Evolutionary conservation across 2,797 vertebrate genomes (phyloP).

Genomic region (Scolopax bukidnonensis): DNA sequence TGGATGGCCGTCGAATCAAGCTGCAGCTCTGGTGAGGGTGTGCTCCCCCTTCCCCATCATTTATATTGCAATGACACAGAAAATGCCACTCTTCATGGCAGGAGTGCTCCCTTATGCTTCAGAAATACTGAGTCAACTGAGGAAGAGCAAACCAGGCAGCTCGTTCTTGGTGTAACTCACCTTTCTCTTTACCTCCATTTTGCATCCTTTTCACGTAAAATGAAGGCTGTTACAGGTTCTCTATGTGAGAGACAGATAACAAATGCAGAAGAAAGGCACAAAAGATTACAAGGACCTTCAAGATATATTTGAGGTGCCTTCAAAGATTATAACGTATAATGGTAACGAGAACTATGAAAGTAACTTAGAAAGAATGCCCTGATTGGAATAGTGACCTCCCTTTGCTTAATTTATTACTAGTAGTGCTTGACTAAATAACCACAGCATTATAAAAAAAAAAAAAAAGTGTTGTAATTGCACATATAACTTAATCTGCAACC

Average conservation of each 20-base stretch:
- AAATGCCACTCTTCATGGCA: background rate
- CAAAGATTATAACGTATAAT: background rate
- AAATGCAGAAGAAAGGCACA: background rate
- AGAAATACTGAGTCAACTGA: background rate
- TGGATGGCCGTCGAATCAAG: slow-evolving; percentile 88
- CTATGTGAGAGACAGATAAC: background rate
- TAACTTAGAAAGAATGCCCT: background rate
- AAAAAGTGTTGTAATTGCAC: background rate
- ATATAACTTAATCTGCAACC: background rate
- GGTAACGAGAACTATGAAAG: background rate
- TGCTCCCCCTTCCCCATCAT: background rate
- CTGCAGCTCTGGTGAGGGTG: slow-evolving; percentile 87
- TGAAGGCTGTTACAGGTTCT: background rate
- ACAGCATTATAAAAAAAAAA: background rate
- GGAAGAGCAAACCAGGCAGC: background rate
- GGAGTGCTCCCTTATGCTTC: background rate
- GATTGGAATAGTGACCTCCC: background rate
- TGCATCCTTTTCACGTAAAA: background rate
- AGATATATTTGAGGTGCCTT: background rate
- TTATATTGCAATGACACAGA: background rate
- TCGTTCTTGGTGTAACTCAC: background rate
- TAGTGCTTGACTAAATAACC: background rate
- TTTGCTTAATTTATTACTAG: background rate
- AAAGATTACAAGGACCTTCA: background rate
- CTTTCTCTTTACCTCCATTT: background rate